A percentile compares a stretch with the other conserved stretches of the same genome.
These are phyloP conservation scores for Drosophila stalkeri DNA, from an alignment of 2,888 invertebrate genomes.

Conservation along the genomic window DNA sequence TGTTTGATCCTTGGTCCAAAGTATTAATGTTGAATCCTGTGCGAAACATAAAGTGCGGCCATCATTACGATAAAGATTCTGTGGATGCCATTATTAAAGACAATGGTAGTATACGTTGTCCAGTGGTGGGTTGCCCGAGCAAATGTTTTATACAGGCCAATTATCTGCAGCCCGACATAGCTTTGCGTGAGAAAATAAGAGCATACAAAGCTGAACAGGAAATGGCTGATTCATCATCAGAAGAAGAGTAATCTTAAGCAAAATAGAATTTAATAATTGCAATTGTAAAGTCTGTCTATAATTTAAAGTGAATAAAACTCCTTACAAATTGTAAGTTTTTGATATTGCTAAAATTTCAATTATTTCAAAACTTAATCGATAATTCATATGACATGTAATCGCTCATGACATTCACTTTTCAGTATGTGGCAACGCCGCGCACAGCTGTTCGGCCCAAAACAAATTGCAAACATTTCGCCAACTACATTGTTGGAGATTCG, in stretches of 20 bases:
- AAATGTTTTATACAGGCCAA: slow-evolving; percentile 24
- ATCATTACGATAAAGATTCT: slow-evolving; percentile 48
- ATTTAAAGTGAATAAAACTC: neutral
- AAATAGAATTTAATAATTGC: neutral
- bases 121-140: slow-evolving; percentile 51
- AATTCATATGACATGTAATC: neutral
- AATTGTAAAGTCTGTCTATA: neutral
- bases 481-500: neutral
- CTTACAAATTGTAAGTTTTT: neutral
- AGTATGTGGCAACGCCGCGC: slow-evolving; percentile 25
- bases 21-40: slow-evolving; percentile 45
- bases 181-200: slow-evolving; percentile 18
- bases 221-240: neutral
- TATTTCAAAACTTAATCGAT: slow-evolving; percentile 12
- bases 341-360: neutral
- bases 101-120: slow-evolving; percentile 35
- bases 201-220: slow-evolving; percentile 9
- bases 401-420: neutral
- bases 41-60: slow-evolving; percentile 49
- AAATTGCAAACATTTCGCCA: slow-evolving; percentile 29
- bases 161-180: slow-evolving; percentile 28
- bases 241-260: neutral
- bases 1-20: slow-evolving; percentile 60
- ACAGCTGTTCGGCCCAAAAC: slow-evolving; percentile 50
- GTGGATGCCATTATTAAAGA: slow-evolving; percentile 19